These are phyloP conservation scores for Equus quagga DNA, from an alignment of 2,113 vertebrate genomes.

Conservation along the genomic window DNA sequence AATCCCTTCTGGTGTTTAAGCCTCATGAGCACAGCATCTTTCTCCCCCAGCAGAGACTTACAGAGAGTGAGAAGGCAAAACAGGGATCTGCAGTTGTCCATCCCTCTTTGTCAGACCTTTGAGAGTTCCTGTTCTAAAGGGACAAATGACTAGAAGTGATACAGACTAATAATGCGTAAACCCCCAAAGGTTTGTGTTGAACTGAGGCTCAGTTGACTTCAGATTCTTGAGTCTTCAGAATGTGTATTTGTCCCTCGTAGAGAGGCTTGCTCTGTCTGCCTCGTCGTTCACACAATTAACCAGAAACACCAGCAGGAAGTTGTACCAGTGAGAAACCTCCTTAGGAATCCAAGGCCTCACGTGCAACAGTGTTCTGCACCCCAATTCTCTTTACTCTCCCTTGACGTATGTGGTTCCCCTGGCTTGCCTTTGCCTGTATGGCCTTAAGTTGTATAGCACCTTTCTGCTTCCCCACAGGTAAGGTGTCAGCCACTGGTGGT, in stretches of 20 bases:
- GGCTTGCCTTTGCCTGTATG: neutral
- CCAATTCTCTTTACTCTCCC: neutral
- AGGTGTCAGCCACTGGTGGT: neutral
- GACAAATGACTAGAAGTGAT: slow-evolving; percentile 41
- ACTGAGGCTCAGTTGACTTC: slow-evolving; percentile 19
- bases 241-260: neutral
- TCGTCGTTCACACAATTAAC: neutral
- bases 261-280: neutral
- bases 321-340: neutral
- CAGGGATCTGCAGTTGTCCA: neutral
- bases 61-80: neutral
- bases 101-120: slow-evolving; percentile 28
- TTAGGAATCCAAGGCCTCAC: neutral
- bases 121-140: slow-evolving; percentile 55
- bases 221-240: neutral
- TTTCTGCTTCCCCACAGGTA: neutral
- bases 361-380: rapidly evolving
- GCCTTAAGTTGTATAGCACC: neutral
- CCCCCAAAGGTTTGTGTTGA: slow-evolving; percentile 22
- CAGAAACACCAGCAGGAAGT: neutral
- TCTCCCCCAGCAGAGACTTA: neutral
- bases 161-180: neutral
- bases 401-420: rapidly evolving
- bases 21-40: neutral
- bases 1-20: neutral